Conservation (phyloP, 2,888 invertebrate genomes). For the Parochlus steinenii region DNA sequence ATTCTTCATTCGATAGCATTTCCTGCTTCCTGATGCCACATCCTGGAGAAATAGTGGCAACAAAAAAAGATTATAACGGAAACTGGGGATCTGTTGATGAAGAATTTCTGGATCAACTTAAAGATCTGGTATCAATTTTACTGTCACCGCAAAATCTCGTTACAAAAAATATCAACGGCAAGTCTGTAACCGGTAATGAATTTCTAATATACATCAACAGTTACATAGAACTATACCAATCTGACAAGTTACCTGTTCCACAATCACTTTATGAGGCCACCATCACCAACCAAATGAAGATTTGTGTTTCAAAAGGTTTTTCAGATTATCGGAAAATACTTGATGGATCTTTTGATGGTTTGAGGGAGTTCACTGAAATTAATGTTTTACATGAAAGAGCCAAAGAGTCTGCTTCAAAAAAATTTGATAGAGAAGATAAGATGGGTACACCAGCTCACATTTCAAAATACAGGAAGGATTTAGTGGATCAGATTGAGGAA, state of each 20-base stretch:
- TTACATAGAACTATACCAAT: constrained; percentile 7
- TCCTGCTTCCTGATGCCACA: constrained; percentile 8
- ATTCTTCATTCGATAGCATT: constrained; percentile 8
- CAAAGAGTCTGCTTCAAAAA: neutral
- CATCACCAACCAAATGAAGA: constrained; percentile 2
- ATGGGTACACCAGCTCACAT: constrained; percentile 1
- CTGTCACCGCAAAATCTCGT: constrained; percentile 4
- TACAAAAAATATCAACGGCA: constrained; percentile 11
- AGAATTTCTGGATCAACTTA: constrained; percentile 11
- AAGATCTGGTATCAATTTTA: constrained; percentile 6
- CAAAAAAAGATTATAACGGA: constrained; percentile 10
- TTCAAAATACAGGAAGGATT: too few relatives aligned
- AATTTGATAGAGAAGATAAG: constrained; percentile 6
- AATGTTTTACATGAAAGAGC: neutral
- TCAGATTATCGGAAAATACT: neutral
- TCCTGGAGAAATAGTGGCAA: constrained; percentile 10
- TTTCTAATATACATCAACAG: constrained; percentile 6
- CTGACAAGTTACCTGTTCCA: constrained; percentile 2
- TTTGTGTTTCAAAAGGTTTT: constrained; percentile 5
- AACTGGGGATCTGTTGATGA: constrained; percentile 7
- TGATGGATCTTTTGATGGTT: neutral
- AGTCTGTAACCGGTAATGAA: constrained; percentile 1
- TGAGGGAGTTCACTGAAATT: constrained; percentile 1
- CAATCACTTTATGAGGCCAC: constrained; percentile 6
- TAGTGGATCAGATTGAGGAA: too few relatives aligned